Percentiles rank a stretch among this genome's conserved stretches.
These are phyloP conservation scores for Ctenomys sociabilis DNA, from an alignment of 2,113 vertebrate species.

Conservation along the genomic window DNA sequence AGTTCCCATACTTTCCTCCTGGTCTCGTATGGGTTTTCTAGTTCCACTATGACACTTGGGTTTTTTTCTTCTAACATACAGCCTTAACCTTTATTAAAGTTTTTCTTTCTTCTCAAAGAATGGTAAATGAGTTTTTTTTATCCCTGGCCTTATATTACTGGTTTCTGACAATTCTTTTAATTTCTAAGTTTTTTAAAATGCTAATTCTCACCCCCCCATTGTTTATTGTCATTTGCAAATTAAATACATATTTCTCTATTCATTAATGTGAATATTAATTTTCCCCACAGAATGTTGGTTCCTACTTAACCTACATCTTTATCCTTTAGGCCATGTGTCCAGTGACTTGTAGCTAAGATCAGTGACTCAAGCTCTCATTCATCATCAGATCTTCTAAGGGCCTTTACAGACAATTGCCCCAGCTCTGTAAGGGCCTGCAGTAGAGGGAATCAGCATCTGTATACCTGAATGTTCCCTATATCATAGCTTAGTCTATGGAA, in stretches of 20 bases:
- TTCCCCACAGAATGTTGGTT: background rate
- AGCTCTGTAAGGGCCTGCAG: background rate
- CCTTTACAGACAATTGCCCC: background rate
- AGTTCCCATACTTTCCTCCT: background rate
- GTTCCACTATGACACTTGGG: background rate
- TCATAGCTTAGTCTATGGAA: background rate
- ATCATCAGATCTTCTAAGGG: background rate
- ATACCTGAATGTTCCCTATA: background rate
- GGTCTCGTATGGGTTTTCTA: background rate
- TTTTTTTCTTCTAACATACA: conserved; percentile 16
- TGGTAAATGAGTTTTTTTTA: background rate
- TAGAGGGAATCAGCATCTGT: background rate
- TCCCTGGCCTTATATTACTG: background rate
- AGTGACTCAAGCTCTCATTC: background rate
- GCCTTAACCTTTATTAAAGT: background rate
- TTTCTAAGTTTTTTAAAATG: conserved; percentile 20
- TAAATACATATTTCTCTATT: background rate
- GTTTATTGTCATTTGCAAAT: conserved; percentile 39
- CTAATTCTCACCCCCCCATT: background rate
- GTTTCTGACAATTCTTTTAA: background rate
- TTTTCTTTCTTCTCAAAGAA: conserved; percentile 29
- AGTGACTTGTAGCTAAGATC: background rate
- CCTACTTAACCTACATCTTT: background rate
- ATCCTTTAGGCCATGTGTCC: background rate
- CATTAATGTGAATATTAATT: background rate